Conservation (phyloP, 2,797 vertebrate genomes). For the Odontamblyopus lacepedii region DNA sequence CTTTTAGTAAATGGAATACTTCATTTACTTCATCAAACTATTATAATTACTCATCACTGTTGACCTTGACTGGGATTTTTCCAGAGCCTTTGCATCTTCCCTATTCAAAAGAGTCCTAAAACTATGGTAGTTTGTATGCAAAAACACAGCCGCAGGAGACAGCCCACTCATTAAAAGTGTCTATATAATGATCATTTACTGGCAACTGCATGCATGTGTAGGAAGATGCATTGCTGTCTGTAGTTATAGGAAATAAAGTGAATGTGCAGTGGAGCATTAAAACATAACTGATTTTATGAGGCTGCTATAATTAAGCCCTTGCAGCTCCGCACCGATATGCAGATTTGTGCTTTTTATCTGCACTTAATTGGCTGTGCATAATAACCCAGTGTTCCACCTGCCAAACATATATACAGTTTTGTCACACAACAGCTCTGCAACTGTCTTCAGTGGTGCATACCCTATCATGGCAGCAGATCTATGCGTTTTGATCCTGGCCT, state of each 20-base stretch:
- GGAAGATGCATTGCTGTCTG: slow-evolving; percentile 4
- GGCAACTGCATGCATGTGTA: background rate
- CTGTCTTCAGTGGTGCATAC: slow-evolving; percentile 13
- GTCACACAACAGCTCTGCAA: slow-evolving; percentile 8
- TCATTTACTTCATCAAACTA: background rate
- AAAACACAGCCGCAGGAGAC: slow-evolving; percentile 10
- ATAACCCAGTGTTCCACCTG: slow-evolving; percentile 22
- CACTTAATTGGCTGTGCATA: slow-evolving; percentile 42
- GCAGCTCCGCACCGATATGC: slow-evolving; percentile 33
- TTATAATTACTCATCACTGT: background rate
- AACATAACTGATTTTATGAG: slow-evolving; percentile 42
- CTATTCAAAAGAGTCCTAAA: background rate
- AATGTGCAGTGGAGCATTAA: slow-evolving; percentile 35
- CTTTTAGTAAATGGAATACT: too few species aligned
- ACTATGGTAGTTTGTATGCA: background rate
- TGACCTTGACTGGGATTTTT: background rate
- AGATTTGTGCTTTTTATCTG: slow-evolving; percentile 42
- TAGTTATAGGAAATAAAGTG: slow-evolving; percentile 21
- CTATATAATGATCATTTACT: slow-evolving; percentile 6
- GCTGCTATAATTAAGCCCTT: slow-evolving; percentile 22
- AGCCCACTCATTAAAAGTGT: slow-evolving; percentile 1
- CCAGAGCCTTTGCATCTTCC: too few species aligned
- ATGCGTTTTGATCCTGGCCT: slow-evolving; percentile 4
- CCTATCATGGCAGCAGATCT: slow-evolving; percentile 28
- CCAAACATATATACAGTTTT: slow-evolving; percentile 15